Evolutionary conservation across 2,888 invertebrate species (phyloP).

Genomic region (Ceramica pisi): DNA sequence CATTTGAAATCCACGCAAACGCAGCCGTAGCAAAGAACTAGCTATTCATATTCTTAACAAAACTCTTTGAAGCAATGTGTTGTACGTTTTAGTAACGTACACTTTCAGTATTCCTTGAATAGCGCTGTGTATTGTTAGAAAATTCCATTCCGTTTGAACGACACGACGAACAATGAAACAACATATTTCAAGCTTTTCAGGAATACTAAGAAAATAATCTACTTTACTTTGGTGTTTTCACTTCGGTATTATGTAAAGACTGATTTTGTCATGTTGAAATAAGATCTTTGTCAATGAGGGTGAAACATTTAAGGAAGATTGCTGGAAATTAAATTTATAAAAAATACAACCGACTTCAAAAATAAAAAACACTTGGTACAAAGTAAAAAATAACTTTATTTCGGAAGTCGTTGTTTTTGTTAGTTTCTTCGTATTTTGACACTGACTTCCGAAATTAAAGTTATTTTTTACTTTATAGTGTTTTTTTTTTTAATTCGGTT

Average conservation of each 20-base stretch:
- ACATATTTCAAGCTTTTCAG: conserved; percentile 49
- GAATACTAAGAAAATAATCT: conserved; percentile 41
- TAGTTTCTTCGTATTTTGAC: too few relatives aligned
- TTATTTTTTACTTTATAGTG: too few relatives aligned
- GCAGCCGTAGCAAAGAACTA: not conserved
- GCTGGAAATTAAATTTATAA: conserved; percentile 7
- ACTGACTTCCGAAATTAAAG: too few relatives aligned
- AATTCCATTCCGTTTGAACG: conserved; percentile 55
- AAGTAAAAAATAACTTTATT: too few relatives aligned
- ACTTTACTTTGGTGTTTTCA: conserved; percentile 43
- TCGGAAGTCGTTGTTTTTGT: too few relatives aligned
- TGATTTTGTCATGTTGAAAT: conserved; percentile 35
- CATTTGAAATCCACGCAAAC: too few relatives aligned
- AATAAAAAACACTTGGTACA: too few relatives aligned
- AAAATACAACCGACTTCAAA: too few relatives aligned
- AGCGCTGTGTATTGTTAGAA: conserved; percentile 45
- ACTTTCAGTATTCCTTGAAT: conserved; percentile 43
- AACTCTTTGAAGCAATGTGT: conserved; percentile 24
- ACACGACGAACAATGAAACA: conserved; percentile 45
- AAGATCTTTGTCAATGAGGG: conserved; percentile 15
- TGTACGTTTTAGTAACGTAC: conserved; percentile 35
- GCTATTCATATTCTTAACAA: conserved; percentile 18
- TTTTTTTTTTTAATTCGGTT: too few relatives aligned
- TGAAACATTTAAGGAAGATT: conserved; percentile 8
- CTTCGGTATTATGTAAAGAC: conserved; percentile 35